A percentile compares a stretch with the other conserved stretches of the same genome.
Conservation (phyloP, 1,140 invertebrate species). For the Sitodiplosis mosellana region DNA sequence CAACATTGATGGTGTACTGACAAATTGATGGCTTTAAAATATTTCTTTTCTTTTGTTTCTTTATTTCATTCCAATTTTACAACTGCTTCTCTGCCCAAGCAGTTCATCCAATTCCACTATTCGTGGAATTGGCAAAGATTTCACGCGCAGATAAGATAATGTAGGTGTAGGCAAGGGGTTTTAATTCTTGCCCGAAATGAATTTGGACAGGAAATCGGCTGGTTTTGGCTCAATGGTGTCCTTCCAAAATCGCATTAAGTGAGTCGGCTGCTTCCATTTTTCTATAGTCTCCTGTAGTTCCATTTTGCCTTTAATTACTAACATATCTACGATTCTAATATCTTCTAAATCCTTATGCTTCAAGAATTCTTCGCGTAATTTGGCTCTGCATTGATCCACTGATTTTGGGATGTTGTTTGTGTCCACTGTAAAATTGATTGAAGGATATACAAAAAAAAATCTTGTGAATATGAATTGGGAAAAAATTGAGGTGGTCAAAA, state of each 20-base stretch:
- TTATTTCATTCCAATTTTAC: no score
- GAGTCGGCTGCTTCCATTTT: slow-evolving; percentile 71
- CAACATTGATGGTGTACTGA: no score
- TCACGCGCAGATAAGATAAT: no score
- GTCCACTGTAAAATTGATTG: slow-evolving; percentile 34
- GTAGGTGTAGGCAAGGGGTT: background rate
- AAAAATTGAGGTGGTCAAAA: no score
- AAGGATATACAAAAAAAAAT: no score
- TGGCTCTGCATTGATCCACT: slow-evolving; percentile 43
- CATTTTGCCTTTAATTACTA: slow-evolving; percentile 91
- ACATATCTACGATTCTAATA: slow-evolving; percentile 71
- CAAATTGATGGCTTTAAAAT: no score
- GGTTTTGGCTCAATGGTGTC: slow-evolving; percentile 70
- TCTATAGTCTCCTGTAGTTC: slow-evolving; percentile 73
- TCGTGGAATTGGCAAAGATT: no score
- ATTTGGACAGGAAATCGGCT: slow-evolving; percentile 85
- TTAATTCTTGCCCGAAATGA: slow-evolving; percentile 27
- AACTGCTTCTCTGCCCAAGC: no score
- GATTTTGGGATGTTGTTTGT: slow-evolving; percentile 60
- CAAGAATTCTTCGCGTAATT: slow-evolving; percentile 61
- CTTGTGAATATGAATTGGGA: background rate
- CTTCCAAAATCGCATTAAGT: slow-evolving; percentile 74
- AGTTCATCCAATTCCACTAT: no score
- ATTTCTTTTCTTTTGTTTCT: no score
- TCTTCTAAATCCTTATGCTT: slow-evolving; percentile 61